Evolutionary conservation across 2,797 vertebrate species (phyloP), one percentile per base, ranked within the genome.

Genomic region (Smutsia gigantea): DNA sequence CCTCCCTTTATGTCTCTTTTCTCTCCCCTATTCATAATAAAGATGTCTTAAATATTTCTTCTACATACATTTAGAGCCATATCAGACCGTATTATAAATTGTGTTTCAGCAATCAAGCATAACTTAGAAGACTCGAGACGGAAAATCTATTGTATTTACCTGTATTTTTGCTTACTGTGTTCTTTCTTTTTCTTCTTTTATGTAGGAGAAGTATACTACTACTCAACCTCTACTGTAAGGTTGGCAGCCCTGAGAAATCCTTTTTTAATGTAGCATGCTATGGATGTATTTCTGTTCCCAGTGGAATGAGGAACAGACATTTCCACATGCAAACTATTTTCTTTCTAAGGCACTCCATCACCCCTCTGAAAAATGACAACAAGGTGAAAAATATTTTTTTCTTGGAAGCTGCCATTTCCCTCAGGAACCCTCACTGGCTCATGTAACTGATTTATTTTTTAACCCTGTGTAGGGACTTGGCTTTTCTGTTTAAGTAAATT

Each of bases 191-290:
- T 46, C 46, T 46, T 46, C 46, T 46, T 46, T 46, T 57, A 63
- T 97, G 94, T 97, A 78, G 95, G 95, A 97, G 90, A 96, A 97
- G 90, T 97, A 98, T 92, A 98, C 97, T 98, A 97, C 97, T 69
- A 82, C 92, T 97, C 98, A 98, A 97, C 98, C 97, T 97, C 96
- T 98, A 64, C 97, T 88, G 27, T 66, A 42, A 92, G 2, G 10
- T 3, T 94, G 94, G 85, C 29, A 81, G 94, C 95, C 93, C 86
- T 96, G 87, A 97, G 85, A 97, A 69, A 66, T 97, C 96, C 96
- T 95, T 88, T 72, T n/a, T 72, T 68, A 89, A 93, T 97, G 90
- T 97, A 94, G 97, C 97, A 97, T 97, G 97, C 87, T 85, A 86
- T 79, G 88, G 96, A 91, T 69, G 25, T 87, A 87, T 81, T 95